Evolutionary conservation across 2,797 vertebrate genomes (phyloP), one percentile per base, ranked within the genome.

Genomic region (Enteromius anoplus): DNA sequence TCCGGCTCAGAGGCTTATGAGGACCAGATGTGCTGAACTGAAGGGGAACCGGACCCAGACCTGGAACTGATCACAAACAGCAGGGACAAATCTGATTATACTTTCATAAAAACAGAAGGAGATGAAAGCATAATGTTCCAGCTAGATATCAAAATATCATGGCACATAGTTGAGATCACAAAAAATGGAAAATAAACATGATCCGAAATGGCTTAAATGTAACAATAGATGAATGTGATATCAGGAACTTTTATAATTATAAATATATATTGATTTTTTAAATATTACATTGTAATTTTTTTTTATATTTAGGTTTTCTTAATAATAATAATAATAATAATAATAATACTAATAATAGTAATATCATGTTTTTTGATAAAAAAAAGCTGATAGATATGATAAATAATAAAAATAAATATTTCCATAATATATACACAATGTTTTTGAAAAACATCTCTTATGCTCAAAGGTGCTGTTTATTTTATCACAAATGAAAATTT

Each of bases 1-100:
- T 97, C 86, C 98, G 93, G 91, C 97, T 96, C 91, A 99, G 92
- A 0, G 97, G 96, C 84, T 97, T 96, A 88, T 98, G 98, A 85
- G 95, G 92, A 17, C 93, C 93, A 12, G 95, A 92, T 0, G 92
- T 55, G 0, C 92, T 90, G 10, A 96, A 96, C 90, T 97, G 93
- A 42, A 97, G 92, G 0, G 96, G 96, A 86, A 98, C 94, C 0
- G 89, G 85, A 17, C 96, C 96, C 73, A 98, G 88, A 37, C 96
- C 94, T 11, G 96, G 95, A 91, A 99, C 96, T 97, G 89, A 26
- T 72, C 64, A 62, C 58, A 73, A 34, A 75, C 73, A 84, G 60
- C 53, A 65, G 29, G 14, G 42, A n/a, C 64, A 65, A 53, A 62
- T 70, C 34, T 66, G 45, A 65, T 58, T 49, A 85, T 19, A 47